Evolutionary conservation across 2,797 vertebrate species (phyloP).

Genomic region (Tachyglossus aculeatus): DNA sequence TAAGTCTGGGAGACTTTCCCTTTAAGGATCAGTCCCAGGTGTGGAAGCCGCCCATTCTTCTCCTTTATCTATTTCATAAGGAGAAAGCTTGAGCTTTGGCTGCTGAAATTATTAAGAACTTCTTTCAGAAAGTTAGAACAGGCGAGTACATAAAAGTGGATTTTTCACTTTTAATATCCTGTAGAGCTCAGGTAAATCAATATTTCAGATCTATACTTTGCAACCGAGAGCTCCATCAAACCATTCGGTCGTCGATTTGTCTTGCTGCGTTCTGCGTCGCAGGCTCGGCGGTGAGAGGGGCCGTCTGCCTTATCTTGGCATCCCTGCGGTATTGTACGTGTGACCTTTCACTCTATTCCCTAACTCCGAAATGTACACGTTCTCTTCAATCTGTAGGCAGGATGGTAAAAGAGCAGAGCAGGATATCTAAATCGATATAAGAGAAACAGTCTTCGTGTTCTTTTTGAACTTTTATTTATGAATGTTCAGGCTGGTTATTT

Average conservation of each 20-base stretch:
- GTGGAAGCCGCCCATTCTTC: no score
- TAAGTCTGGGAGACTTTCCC: no score
- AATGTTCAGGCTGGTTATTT: conserved; percentile 19
- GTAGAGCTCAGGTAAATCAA: not conserved
- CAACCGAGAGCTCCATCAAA: not conserved
- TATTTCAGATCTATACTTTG: not conserved
- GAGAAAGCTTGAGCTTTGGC: no score
- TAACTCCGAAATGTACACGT: not conserved
- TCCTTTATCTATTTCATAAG: no score
- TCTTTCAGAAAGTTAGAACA: not conserved
- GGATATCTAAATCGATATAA: not conserved
- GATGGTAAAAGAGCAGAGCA: accelerated
- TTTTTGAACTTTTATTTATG: conserved; percentile 11
- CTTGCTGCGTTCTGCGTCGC: not conserved
- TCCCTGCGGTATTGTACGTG: not conserved
- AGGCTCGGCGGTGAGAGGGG: accelerated
- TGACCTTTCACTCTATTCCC: not conserved
- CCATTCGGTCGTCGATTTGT: not conserved
- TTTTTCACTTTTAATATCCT: not conserved
- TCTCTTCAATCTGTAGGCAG: not conserved
- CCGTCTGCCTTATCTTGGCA: not conserved
- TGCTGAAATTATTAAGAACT: not conserved
- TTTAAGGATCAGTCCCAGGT: no score
- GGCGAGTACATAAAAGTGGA: not conserved
- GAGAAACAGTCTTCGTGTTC: not conserved